phyloP scores from a whole-genome alignment of 2,113 vertebrate species.

The Gracilinanus agilis region DNA sequence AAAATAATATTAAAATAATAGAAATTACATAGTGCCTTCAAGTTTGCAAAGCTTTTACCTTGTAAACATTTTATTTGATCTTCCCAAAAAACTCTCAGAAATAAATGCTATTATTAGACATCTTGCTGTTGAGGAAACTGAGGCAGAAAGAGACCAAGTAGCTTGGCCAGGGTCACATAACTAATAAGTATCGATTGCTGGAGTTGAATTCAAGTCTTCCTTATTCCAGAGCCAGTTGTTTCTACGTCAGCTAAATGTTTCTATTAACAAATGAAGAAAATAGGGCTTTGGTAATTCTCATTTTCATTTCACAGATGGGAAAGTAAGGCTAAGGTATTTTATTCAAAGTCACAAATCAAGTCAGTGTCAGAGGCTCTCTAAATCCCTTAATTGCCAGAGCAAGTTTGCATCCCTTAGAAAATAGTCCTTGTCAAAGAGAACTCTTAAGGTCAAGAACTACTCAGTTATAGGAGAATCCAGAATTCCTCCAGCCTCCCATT shows the following conservation, averaged over 20 bases:
- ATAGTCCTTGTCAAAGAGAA: background rate
- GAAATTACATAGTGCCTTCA: background rate
- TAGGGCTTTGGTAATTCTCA: background rate
- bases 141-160: background rate
- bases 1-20: background rate
- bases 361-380: background rate
- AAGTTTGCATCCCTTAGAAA: background rate
- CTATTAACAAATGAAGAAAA: background rate
- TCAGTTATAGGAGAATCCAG: background rate
- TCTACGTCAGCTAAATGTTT: background rate
- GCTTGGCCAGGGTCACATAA: background rate
- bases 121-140: background rate
- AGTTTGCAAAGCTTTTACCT: background rate
- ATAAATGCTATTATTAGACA: background rate
- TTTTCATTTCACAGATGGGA: background rate
- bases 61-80: background rate
- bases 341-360: background rate
- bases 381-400: background rate
- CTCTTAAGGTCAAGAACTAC: background rate
- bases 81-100: background rate
- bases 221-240: background rate
- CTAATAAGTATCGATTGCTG: background rate
- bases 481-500: background rate
- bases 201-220: background rate
- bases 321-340: background rate